These are phyloP conservation scores for Myopa testacea DNA, from an alignment of 2,888 invertebrate genomes.

Conservation along the genomic window DNA sequence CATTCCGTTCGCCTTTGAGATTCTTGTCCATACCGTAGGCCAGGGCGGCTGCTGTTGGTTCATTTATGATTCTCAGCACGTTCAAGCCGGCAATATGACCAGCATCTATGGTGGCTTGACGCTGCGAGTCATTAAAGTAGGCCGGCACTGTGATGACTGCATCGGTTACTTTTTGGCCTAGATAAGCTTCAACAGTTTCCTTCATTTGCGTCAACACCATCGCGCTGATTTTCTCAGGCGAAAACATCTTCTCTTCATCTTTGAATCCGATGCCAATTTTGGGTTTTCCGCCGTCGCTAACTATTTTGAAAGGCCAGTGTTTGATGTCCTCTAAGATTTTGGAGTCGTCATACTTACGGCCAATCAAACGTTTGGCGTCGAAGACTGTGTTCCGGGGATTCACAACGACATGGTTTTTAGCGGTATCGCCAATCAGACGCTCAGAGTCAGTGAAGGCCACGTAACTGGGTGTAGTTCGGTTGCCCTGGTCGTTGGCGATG, in stretches of 20 bases:
- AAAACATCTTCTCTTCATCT: conserved; percentile 89
- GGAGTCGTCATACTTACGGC: conserved; percentile 86
- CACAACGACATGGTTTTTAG: conserved; percentile 88
- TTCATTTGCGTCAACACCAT: conserved; percentile 96
- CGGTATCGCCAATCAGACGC: conserved; percentile 85
- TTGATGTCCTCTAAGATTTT: conserved; percentile 93
- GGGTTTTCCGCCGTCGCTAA: conserved; percentile 83
- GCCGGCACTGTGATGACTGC: conserved; percentile 92
- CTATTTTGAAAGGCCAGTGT: conserved; percentile 93
- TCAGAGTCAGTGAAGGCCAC: conserved; percentile 89
- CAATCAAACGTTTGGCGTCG: conserved; percentile 95
- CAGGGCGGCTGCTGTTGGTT: conserved; percentile 91
- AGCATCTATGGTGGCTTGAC: conserved; percentile 93
- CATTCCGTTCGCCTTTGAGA: conserved; percentile 83
- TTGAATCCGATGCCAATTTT: conserved; percentile 88
- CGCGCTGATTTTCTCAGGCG: conserved; percentile 89
- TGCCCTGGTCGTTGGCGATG: conserved; percentile 85
- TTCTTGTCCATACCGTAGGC: conserved; percentile 92
- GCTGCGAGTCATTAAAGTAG: conserved; percentile 89
- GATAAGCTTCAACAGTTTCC: conserved; percentile 88
- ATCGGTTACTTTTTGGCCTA: conserved; percentile 84
- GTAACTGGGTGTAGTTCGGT: conserved; percentile 81
- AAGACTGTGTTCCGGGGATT: conserved; percentile 90
- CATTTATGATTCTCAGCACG: conserved; percentile 91
- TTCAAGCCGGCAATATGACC: conserved; percentile 91